Conservation (phyloP, 2,888 invertebrate genomes). For the Nemurella pictetii region DNA sequence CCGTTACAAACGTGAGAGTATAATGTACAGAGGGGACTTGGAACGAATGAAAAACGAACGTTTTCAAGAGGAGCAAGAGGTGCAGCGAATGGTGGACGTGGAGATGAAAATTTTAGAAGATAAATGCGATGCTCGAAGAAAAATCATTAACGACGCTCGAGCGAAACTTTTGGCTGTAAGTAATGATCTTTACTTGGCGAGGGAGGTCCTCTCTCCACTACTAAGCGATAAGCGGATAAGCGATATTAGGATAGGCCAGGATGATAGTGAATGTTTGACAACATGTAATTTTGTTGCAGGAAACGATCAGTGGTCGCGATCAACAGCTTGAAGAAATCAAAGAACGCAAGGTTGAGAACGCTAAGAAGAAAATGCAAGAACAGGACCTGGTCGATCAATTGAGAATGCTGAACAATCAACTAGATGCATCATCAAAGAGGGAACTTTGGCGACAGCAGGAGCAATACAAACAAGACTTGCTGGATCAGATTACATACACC, state of each 20-base stretch:
- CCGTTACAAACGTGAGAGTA: conserved; percentile 47
- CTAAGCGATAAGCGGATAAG: neutral
- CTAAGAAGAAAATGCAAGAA: conserved; percentile 49
- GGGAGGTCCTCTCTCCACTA: neutral
- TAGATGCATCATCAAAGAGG: conserved; percentile 49
- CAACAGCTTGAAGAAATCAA: conserved; percentile 49
- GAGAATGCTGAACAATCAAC: conserved; percentile 48
- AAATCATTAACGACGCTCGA: conserved; percentile 45
- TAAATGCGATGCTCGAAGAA: conserved; percentile 49
- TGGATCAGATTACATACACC: conserved; percentile 52
- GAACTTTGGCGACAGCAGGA: conserved; percentile 40
- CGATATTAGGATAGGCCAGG: neutral
- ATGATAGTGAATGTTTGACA: neutral
- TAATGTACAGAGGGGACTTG: conserved; percentile 49
- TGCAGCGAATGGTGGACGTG: conserved; percentile 34
- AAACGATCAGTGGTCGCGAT: conserved; percentile 48
- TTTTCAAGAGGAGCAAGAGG: conserved; percentile 47
- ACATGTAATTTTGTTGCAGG: conserved; percentile 44
- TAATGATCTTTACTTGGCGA: neutral
- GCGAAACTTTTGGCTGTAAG: conserved; percentile 25
- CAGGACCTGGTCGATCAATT: conserved; percentile 49
- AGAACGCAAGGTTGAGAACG: conserved; percentile 46
- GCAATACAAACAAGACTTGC: conserved; percentile 50
- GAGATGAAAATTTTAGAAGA: conserved; percentile 47
- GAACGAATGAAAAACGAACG: conserved; percentile 48